Percentiles rank a stretch among this genome's conserved stretches.
These are phyloP conservation scores for Turdus rufiventris DNA, from an alignment of 2,113 vertebrate genomes.

Conservation along the genomic window DNA sequence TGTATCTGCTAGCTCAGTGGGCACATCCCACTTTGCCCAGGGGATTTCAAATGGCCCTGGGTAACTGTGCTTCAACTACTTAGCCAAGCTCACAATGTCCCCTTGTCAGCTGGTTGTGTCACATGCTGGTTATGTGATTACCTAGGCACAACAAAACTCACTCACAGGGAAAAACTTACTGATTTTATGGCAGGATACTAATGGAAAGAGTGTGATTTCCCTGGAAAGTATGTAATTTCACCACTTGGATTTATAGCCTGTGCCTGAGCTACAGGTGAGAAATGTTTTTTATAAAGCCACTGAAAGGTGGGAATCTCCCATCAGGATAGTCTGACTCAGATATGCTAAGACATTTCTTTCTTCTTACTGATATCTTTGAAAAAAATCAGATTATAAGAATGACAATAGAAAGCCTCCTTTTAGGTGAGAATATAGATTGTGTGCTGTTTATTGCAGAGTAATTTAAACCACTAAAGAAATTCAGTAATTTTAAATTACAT, in stretches of 20 bases:
- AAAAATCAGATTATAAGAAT: neutral
- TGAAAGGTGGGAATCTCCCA: neutral
- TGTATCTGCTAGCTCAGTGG: neutral
- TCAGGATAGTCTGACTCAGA: neutral
- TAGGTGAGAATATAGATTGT: neutral
- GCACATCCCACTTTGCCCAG: neutral
- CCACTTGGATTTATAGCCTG: neutral
- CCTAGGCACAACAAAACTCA: neutral
- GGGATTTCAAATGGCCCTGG: neutral
- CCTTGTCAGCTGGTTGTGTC: neutral
- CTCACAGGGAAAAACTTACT: neutral
- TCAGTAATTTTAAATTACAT: neutral
- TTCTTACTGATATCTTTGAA: neutral
- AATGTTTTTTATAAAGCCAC: neutral
- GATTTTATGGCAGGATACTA: neutral
- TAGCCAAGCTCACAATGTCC: neutral
- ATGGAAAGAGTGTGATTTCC: neutral
- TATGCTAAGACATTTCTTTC: neutral
- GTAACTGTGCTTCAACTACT: neutral
- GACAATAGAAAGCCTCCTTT: neutral
- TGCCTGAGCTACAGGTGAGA: neutral
- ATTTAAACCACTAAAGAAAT: neutral
- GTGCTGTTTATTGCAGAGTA: neutral
- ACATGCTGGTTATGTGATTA: accelerated
- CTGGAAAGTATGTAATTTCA: neutral